Base-by-base conservation (phyloP, 2,113 vertebrate genomes). In the Sardina pilchardus region DNA sequence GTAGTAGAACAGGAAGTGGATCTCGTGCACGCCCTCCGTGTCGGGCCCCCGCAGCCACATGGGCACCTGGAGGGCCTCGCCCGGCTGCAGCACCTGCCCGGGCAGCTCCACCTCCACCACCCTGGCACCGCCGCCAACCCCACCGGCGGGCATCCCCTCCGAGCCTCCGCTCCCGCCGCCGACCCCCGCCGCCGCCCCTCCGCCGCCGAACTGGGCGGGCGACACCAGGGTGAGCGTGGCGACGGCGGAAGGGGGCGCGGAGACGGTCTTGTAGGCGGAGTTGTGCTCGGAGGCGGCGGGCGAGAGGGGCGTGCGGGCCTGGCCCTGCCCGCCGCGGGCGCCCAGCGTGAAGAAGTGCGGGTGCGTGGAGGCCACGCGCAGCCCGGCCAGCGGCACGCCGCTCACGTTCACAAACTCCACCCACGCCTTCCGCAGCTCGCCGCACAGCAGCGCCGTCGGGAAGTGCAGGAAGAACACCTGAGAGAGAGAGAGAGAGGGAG, bases 391-490 rank as follows among this genome's bases (percentile, higher is more conserved):
- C 45, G 97, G 94, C 87, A 97, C 96, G 16, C 93, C 91, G 90
- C 98, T 97, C 86, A 99, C 97, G 0, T 99, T 99, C 87, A 97
- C 96, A 93, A 99, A 99, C 92, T 99, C 98, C 39, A 99, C 97
- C 59, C 97, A 97, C 0, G 98, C 97, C 94, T 99, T 99, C 80
- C 96, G 94, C 90, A 99, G 97, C 95, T 99, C 98, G 53, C 98
- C 98, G 87, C 98, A 99, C 21, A 99, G 96, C 87, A 99, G 96
- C 34, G 96, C 98, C 6, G 98, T 97, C 86, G 98, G 98, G 88
- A 99, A 99, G 94, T 99, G 97, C 93, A 99, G 96, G 88, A 99
- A 99, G 93, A 99, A 99, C 16, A 99, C 97, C 98, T 99, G 94
- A 17, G 0, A 44, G 7, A 82, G 21, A 82, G 10, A 45, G 53